These are phyloP conservation scores for Nerophis ophidion DNA, from an alignment of 2,113 vertebrate genomes.

Conservation along the genomic window DNA sequence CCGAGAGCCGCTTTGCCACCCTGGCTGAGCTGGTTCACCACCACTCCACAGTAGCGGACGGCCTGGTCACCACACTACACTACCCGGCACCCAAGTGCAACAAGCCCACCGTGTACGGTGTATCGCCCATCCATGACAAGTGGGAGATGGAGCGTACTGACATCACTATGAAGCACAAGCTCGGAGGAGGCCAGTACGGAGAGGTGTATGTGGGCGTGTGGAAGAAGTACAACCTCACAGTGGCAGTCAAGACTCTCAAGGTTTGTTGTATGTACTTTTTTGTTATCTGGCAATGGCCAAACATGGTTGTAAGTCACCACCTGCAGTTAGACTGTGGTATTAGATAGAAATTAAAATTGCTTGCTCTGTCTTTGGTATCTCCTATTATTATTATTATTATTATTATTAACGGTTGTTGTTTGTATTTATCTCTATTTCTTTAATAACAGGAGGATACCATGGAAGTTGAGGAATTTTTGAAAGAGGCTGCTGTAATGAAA, in stretches of 20 bases:
- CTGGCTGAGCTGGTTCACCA: constrained; percentile 97
- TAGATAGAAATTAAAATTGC: not conserved
- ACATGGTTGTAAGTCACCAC: constrained; percentile 22
- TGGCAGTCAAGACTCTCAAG: constrained; percentile 97
- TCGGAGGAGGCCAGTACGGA: constrained; percentile 96
- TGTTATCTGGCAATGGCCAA: not conserved
- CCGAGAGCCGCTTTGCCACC: constrained; percentile 94
- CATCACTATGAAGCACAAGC: constrained; percentile 99
- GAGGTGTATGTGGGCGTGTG: constrained; percentile 97
- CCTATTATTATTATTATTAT: constrained; percentile 12
- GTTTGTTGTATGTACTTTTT: constrained; percentile 48
- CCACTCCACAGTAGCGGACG: constrained; percentile 95
- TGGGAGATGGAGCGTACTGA: constrained; percentile 99
- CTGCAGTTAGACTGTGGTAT: constrained; percentile 43
- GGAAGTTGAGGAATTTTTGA: constrained; percentile 98
- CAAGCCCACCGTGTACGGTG: constrained; percentile 97
- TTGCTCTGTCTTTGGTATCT: not conserved
- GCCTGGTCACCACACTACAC: constrained; percentile 94
- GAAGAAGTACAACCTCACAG: constrained; percentile 97
- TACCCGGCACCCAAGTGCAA: constrained; percentile 99
- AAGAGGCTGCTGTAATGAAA: constrained; percentile 98
- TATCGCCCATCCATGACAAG: constrained; percentile 99
- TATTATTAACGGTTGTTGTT: no score
- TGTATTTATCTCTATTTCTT: constrained; percentile 6
- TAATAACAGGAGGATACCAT: constrained; percentile 91